Evolutionary conservation across 2,113 vertebrate genomes (phyloP).

Genomic region (Cercocebus atys): DNA sequence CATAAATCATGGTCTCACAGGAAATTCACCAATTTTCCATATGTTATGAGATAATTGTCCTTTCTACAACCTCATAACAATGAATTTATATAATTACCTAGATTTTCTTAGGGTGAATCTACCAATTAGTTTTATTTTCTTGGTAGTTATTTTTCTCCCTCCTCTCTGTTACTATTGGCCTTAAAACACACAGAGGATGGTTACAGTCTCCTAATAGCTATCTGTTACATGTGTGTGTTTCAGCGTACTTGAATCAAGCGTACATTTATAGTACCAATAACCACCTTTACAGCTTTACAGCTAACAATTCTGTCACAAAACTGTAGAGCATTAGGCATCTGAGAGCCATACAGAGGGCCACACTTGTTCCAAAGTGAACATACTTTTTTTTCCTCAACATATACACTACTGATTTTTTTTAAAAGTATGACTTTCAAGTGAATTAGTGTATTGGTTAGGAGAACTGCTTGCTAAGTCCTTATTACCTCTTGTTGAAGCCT

Average conservation of each 20-base stretch:
- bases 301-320: conserved; percentile 32
- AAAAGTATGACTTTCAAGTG: neutral
- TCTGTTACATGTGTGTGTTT: conserved; percentile 59
- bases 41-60: neutral
- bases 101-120: neutral
- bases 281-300: neutral
- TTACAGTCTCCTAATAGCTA: conserved; percentile 35
- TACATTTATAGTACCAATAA: neutral
- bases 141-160: neutral
- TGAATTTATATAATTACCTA: neutral
- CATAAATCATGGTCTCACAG: neutral
- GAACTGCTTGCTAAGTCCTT: neutral
- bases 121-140: neutral
- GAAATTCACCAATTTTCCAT: neutral
- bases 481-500: neutral
- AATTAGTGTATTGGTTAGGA: conserved; percentile 35
- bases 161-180: neutral
- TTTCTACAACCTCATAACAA: neutral
- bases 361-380: neutral
- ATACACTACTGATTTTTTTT: conserved; percentile 34
- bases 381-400: neutral
- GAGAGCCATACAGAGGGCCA: neutral
- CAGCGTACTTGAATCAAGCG: conserved; percentile 48
- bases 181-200: conserved; percentile 19
- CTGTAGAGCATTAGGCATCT: neutral